phyloP scores from a whole-genome alignment of 1,140 invertebrate genomes.

The Drosophila orena region DNA sequence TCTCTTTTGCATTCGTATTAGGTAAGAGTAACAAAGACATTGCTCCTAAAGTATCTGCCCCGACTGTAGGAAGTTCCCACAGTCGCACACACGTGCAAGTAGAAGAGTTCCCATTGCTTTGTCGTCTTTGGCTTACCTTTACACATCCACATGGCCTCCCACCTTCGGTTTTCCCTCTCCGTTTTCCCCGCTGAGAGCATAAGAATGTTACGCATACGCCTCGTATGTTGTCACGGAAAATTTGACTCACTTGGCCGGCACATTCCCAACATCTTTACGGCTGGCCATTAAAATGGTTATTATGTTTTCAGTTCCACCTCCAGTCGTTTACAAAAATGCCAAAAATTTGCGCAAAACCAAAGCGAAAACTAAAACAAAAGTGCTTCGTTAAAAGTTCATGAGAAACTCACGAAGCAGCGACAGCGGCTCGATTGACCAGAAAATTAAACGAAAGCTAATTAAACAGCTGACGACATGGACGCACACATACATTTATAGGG shows the following conservation, averaged over 20 bases:
- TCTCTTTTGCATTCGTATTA: too few species aligned
- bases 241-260: conserved; percentile 37
- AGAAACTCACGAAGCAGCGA: conserved; percentile 28
- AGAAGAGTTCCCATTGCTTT: conserved; percentile 44
- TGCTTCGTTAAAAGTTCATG: conserved; percentile 35
- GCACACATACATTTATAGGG: conserved; percentile 7
- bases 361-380: not conserved
- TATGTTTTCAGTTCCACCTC: conserved; percentile 7
- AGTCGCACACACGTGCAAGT: conserved; percentile 22
- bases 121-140: conserved; percentile 52
- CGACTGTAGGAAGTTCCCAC: conserved; percentile 31
- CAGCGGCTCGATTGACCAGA: conserved; percentile 42
- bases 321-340: not conserved
- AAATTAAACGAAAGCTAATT: conserved; percentile 78
- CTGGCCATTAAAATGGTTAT: conserved; percentile 22
- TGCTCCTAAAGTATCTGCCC: not conserved
- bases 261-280: conserved; percentile 37
- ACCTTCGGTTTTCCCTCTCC: conserved; percentile 14
- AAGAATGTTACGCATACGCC: conserved; percentile 57
- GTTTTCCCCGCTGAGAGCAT: conserved; percentile 4
- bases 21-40: too few species aligned
- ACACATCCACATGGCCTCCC: conserved; percentile 35
- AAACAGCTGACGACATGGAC: conserved; percentile 65
- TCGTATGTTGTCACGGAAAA: conserved; percentile 18
- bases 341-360: conserved; percentile 7